phyloP scores from a whole-genome alignment of 2,888 invertebrate genomes.

The Listrodromus nycthemerus region DNA sequence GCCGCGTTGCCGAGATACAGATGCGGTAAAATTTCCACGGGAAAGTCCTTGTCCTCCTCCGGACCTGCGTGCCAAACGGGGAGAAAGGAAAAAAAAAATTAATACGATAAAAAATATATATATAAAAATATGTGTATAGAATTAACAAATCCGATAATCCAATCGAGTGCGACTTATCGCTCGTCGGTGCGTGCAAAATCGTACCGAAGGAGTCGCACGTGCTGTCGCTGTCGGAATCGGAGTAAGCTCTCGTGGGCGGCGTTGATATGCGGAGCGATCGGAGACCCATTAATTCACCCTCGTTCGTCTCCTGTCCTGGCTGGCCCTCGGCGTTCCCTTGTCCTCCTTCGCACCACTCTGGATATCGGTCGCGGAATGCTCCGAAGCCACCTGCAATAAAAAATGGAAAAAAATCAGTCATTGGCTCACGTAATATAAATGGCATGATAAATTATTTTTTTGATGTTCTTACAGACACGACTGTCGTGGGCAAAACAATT shows the following conservation, averaged over 20 bases:
- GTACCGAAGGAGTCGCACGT: constrained; percentile 83
- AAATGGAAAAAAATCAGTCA: constrained; percentile 68
- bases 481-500: not conserved
- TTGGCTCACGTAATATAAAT: not conserved
- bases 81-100: constrained; percentile 70
- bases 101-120: too few relatives aligned
- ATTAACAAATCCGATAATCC: not conserved
- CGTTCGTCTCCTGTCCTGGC: constrained; percentile 82
- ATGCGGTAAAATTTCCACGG: constrained; percentile 97
- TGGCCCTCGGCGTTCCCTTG: constrained; percentile 85
- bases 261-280: constrained; percentile 92
- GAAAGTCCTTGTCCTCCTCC: constrained; percentile 92
- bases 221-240: constrained; percentile 89
- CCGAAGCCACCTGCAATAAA: constrained; percentile 92
- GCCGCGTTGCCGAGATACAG: constrained; percentile 97
- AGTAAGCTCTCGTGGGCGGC: constrained; percentile 89
- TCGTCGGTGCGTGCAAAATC: not conserved
- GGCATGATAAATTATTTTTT: not conserved
- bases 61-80: constrained; percentile 82
- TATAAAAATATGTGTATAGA: constrained; percentile 1
- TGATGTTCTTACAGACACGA: not conserved
- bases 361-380: constrained; percentile 93
- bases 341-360: constrained; percentile 96
- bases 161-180: too few relatives aligned
- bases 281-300: constrained; percentile 88